Evolutionary conservation across 2,797 vertebrate species (phyloP), one percentile per base, ranked within the genome.

Genomic region (Lithobates pipiens): DNA sequence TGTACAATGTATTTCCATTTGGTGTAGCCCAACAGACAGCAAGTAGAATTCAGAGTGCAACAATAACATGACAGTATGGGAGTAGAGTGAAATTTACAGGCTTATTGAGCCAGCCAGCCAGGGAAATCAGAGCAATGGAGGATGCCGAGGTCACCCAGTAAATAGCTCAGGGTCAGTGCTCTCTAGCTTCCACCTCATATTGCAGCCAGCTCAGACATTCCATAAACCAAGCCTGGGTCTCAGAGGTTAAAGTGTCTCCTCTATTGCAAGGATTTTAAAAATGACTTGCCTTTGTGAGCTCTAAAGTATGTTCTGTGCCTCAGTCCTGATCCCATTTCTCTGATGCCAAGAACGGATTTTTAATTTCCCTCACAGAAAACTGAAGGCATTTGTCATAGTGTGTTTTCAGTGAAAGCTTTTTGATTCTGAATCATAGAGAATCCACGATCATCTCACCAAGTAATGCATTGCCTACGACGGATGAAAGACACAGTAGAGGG

Each of bases 221-320:
- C 34, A 81, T 81, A 85, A 81, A 85, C 72, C 84, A 61, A 34
- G 77, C 34, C 18, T 1, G 21, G 84, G 84, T 76, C 27, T 39
- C 16, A 1, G 16, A 63, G 84, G 77, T 85, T 61, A 80, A 85
- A 76, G 46, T 67, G 78, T 68, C 72, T 85, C 57, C 46, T 76
- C 44, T 85, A 44, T 80, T 77, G 39, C 67, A 61, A 72, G 78
- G 65, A 76, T 63, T 80, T 79, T 85, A 80, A 70, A 85, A 85
- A 85, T 80, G 39, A 85, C 57, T 80, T 85, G 44, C 23, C 65
- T 44, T 75, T 54, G 50, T 67, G n/a, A 75, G 70, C 54, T 68
- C 44, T 57, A 18, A 81, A 70, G 75, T 75, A 61, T 23, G 8
- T 76, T 50, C 21, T 54, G 15, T 75, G 54, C 84, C 11, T 54